phyloP scores from a whole-genome alignment of 2,797 vertebrate species.

The Sorex maritimensis region DNA sequence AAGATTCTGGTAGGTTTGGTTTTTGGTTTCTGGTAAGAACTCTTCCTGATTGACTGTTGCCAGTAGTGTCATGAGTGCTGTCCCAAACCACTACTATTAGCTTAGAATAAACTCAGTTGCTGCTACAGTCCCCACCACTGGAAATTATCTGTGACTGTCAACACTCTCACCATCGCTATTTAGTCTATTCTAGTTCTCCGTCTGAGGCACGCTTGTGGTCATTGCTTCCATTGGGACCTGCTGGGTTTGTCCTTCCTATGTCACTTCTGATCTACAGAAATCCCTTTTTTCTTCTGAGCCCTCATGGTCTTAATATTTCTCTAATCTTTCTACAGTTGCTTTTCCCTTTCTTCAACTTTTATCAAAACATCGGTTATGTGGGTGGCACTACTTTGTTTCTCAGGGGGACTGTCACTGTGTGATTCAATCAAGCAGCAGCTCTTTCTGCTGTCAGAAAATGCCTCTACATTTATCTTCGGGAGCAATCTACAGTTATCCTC shows the following conservation, averaged over 20 bases:
- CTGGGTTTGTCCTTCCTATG: neutral
- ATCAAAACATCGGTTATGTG: constrained; percentile 73
- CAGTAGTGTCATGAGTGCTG: neutral
- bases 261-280: neutral
- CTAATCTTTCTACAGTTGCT: neutral
- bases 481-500: constrained; percentile 62
- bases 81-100: neutral
- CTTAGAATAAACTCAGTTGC: neutral
- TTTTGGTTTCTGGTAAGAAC: neutral
- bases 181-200: neutral
- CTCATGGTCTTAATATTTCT: neutral
- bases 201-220: neutral
- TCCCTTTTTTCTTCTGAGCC: constrained; percentile 15
- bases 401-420: constrained; percentile 70
- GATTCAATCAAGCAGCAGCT: constrained; percentile 74
- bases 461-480: constrained; percentile 71
- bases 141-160: neutral
- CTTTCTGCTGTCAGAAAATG: constrained; percentile 76
- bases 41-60: neutral
- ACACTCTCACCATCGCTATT: neutral
- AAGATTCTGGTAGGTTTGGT: neutral
- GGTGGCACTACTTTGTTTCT: constrained; percentile 73
- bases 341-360: constrained; percentile 68
- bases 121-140: neutral
- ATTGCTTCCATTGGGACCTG: neutral